Percentiles rank a stretch among this genome's conserved stretches.
Conservation (phyloP, 2,113 vertebrate species). For the Progne subis region DNA sequence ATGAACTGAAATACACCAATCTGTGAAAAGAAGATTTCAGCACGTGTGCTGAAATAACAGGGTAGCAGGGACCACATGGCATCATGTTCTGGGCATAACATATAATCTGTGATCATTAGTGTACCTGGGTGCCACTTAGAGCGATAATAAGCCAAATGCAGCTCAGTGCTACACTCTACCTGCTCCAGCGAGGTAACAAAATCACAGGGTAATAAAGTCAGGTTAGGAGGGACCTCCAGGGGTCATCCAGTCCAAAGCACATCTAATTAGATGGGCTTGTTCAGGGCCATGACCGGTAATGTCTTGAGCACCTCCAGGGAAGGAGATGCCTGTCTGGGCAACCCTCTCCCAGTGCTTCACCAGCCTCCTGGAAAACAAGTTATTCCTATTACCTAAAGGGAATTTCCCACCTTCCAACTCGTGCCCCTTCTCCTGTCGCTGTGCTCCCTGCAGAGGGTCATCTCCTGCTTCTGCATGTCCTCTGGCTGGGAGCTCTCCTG, state of each 20-base stretch:
- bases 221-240: neutral
- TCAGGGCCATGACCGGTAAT: neutral
- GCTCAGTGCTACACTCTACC: neutral
- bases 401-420: neutral
- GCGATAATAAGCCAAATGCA: neutral
- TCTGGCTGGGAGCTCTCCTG: neutral
- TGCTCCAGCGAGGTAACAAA: neutral
- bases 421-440: neutral
- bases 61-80: neutral
- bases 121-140: neutral
- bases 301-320: neutral
- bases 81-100: neutral
- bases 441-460: neutral
- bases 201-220: neutral
- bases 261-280: neutral
- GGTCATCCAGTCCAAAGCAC: neutral
- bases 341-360: rapidly evolving
- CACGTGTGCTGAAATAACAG: neutral
- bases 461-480: rapidly evolving
- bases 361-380: neutral
- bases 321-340: neutral
- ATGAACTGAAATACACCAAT: neutral
- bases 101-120: neutral
- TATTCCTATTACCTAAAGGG: neutral
- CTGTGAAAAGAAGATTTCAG: neutral